Evolutionary conservation across 2,797 vertebrate genomes (phyloP).

Genomic region (Rhinatrema bivittatum): DNA sequence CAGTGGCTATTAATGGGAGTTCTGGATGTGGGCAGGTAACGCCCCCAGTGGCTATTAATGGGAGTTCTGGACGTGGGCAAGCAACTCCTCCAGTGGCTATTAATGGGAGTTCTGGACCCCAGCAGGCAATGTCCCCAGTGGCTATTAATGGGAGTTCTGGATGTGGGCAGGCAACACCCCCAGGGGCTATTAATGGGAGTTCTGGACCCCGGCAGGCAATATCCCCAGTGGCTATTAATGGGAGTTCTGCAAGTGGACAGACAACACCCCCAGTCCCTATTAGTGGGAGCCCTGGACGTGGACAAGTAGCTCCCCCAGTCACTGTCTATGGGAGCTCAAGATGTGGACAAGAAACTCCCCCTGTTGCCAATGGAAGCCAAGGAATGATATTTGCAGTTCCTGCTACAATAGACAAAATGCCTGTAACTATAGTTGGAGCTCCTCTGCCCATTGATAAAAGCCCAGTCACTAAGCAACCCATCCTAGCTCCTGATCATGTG

Average conservation of each 20-base stretch:
- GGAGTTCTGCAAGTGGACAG: neutral
- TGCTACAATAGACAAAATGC: neutral
- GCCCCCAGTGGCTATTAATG: neutral
- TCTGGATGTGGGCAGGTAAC: neutral
- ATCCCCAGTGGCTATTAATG: neutral
- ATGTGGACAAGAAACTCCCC: neutral
- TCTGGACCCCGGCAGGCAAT: neutral
- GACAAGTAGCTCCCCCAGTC: neutral
- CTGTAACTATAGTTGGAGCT: conserved; percentile 5
- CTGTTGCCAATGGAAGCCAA: conserved; percentile 3
- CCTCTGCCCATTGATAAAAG: conserved; percentile 5
- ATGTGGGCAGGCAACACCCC: neutral
- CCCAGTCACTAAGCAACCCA: neutral
- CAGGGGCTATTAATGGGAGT: conserved; percentile 5
- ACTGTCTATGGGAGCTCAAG: neutral
- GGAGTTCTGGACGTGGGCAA: neutral
- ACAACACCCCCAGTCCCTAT: conserved; percentile 1
- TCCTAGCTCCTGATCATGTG: neutral
- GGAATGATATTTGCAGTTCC: conserved; percentile 12
- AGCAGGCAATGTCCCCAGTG: neutral
- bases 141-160: neutral
- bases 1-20: conserved; percentile 13
- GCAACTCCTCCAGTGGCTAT: conserved; percentile 1
- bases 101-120: conserved; percentile 5
- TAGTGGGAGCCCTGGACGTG: conserved; percentile 5